phyloP scores from a whole-genome alignment of 2,797 vertebrate species.

The Melanotaenia boesemani region DNA sequence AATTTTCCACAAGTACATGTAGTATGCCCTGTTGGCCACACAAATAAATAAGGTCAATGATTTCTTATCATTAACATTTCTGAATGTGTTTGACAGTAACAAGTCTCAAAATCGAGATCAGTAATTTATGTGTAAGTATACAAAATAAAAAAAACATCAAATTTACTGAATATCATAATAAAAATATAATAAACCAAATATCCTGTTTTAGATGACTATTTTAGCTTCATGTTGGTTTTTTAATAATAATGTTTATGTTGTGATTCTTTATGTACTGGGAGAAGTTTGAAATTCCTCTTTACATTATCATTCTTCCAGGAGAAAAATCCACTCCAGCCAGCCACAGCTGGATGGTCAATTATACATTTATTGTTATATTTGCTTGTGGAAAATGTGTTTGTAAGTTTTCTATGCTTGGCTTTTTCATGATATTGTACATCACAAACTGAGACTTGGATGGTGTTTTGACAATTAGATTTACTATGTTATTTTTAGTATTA shows the following conservation, averaged over 20 bases:
- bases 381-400: constrained; percentile 16
- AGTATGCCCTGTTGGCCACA: neutral
- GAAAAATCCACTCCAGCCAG: neutral
- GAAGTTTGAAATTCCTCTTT: no score
- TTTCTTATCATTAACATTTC: no score
- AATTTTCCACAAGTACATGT: constrained; percentile 13
- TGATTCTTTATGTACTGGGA: no score
- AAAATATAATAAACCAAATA: neutral
- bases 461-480: neutral
- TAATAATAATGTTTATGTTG: neutral
- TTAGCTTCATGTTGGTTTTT: neutral
- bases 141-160: no score
- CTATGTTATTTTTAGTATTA: neutral
- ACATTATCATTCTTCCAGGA: neutral
- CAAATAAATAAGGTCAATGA: no score
- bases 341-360: neutral
- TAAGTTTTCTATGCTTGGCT: constrained; percentile 5
- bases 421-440: neutral
- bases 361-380: neutral
- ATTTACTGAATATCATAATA: no score
- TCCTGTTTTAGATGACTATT: neutral
- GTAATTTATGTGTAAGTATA: no score
- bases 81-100: no score
- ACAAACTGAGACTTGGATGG: neutral
- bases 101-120: no score